These are phyloP conservation scores for Chelonoidis abingdonii DNA, from an alignment of 2,113 vertebrate species.

Conservation along the genomic window DNA sequence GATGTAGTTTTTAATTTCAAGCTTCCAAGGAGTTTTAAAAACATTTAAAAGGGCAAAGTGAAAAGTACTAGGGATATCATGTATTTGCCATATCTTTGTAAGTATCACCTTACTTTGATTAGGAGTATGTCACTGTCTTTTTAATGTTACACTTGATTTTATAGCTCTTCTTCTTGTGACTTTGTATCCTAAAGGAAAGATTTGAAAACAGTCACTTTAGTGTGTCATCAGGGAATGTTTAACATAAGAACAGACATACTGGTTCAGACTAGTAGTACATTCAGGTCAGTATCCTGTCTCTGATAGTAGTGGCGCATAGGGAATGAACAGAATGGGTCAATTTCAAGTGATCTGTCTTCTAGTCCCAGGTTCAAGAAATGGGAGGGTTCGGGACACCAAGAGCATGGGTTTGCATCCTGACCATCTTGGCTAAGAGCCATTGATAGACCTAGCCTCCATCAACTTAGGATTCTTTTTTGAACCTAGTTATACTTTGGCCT, in stretches of 20 bases:
- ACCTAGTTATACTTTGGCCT: not conserved
- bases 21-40: not conserved
- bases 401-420: not conserved
- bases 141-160: not conserved
- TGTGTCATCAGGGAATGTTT: not conserved
- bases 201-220: not conserved
- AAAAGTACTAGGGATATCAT: accelerated
- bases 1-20: not conserved
- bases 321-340: not conserved
- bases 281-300: not conserved
- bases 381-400: not conserved
- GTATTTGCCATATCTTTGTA: too few species aligned
- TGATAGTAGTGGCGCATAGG: not conserved
- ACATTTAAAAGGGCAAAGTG: not conserved
- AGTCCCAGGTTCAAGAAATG: not conserved
- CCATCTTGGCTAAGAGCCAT: not conserved
- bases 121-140: not conserved
- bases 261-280: not conserved
- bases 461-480: not conserved
- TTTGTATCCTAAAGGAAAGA: accelerated
- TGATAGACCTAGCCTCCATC: not conserved
- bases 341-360: not conserved
- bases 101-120: accelerated
- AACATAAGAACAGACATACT: not conserved
- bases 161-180: accelerated